Evolutionary conservation across 1,140 invertebrate genomes (phyloP).

Genomic region (Amphibalanus amphitrite): DNA sequence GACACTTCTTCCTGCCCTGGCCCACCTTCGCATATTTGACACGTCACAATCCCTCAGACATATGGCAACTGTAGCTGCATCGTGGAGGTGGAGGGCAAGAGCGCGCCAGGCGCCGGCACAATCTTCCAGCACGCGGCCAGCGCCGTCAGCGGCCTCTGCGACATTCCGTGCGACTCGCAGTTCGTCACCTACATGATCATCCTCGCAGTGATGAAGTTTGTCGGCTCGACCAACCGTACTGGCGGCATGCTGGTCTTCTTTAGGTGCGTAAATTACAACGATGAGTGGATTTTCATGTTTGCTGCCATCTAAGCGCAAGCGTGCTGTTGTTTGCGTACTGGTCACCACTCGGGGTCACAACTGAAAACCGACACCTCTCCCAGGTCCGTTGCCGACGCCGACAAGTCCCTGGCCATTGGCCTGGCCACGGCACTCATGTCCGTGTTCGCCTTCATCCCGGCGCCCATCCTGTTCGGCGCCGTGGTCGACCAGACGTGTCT

Average conservation of each 20-base stretch:
- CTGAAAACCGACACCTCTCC: too few species aligned
- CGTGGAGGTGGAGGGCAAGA: not conserved
- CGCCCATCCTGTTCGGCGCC: conserved; percentile 20
- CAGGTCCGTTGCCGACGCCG: conserved; percentile 18
- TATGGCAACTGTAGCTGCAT: not conserved
- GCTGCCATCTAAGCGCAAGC: too few species aligned
- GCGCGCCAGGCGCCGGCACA: too few species aligned
- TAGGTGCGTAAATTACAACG: too few species aligned
- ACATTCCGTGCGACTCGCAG: conserved; percentile 10
- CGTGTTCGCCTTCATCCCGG: conserved; percentile 21
- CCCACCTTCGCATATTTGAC: too few species aligned
- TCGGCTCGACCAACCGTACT: conserved; percentile 14
- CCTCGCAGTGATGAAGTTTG: conserved; percentile 13
- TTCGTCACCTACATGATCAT: conserved; percentile 15
- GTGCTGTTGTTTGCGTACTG: too few species aligned
- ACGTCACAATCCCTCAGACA: too few species aligned
- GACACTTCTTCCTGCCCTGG: too few species aligned
- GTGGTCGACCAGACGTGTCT: conserved; percentile 14
- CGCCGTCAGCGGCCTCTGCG: conserved; percentile 13
- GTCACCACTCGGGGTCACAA: too few species aligned
- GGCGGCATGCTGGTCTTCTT: conserved; percentile 14
- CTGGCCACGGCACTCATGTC: conserved; percentile 18
- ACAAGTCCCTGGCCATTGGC: conserved; percentile 19
- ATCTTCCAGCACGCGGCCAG: not conserved
- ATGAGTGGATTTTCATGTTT: too few species aligned